Percentiles rank a stretch among this genome's conserved stretches.
phyloP scores from a whole-genome alignment of 2,113 vertebrate species.

The Leucosticte australis region DNA sequence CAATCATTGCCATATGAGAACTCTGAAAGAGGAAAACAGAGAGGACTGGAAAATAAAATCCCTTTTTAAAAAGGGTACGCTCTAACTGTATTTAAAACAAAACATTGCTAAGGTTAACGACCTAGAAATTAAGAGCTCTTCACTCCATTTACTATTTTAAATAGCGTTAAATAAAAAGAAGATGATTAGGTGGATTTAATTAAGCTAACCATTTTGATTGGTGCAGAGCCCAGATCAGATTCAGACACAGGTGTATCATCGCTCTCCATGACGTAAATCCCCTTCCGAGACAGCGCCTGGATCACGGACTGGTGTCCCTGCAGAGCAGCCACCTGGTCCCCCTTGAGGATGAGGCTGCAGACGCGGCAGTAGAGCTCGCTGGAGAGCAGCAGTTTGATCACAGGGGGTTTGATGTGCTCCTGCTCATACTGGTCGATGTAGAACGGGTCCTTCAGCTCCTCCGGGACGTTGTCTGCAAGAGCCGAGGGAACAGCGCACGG shows the following conservation, averaged over 20 bases:
- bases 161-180: neutral
- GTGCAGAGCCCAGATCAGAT: slow-evolving; percentile 81
- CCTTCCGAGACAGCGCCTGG: slow-evolving; percentile 88
- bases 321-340: slow-evolving; percentile 84
- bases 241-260: slow-evolving; percentile 86
- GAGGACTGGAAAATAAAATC: neutral
- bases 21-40: slow-evolving; percentile 73
- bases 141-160: neutral
- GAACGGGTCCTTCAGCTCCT: slow-evolving; percentile 91
- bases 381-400: slow-evolving; percentile 87
- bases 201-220: slow-evolving; percentile 93
- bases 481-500: neutral
- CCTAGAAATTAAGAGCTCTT: slow-evolving; percentile 3
- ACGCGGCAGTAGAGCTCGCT: slow-evolving; percentile 91
- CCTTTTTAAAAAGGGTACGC: accelerated
- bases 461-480: slow-evolving; percentile 85
- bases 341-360: slow-evolving; percentile 87
- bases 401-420: slow-evolving; percentile 93
- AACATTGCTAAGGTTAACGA: neutral
- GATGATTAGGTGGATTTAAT: slow-evolving; percentile 37
- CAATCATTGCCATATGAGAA: slow-evolving; percentile 96
- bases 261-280: slow-evolving; percentile 90
- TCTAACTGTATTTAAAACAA: neutral
- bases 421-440: slow-evolving; percentile 96
- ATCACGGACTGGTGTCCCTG: slow-evolving; percentile 90